Percentiles rank a stretch among this genome's conserved stretches.
Conservation (phyloP, 2,888 invertebrate species). For the Cryptus viduatorius region DNA sequence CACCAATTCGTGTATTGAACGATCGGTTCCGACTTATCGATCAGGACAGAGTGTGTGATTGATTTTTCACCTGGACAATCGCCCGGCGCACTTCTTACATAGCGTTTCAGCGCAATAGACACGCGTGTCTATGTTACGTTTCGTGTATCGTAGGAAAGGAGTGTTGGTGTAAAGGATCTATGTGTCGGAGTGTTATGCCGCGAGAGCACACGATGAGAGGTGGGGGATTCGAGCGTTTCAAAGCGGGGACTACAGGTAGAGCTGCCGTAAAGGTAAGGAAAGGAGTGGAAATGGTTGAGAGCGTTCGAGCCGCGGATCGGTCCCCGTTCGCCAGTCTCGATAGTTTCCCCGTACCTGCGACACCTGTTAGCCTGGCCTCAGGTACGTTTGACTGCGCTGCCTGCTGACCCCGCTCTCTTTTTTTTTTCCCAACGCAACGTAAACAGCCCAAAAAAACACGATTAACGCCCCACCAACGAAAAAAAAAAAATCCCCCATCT, state of each 20-base stretch:
- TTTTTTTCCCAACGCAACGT: not conserved
- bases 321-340: constrained; percentile 79
- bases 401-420: constrained; percentile 44
- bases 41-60: constrained; percentile 23
- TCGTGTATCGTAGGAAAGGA: not conserved
- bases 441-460: constrained; percentile 26
- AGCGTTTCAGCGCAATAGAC: not conserved
- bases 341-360: constrained; percentile 81
- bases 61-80: constrained; percentile 9
- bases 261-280: constrained; percentile 58
- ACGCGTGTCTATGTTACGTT: not conserved
- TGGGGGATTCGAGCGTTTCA: constrained; percentile 54
- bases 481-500: constrained; percentile 6
- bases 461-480: constrained; percentile 19
- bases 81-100: not conserved
- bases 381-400: constrained; percentile 57
- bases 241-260: constrained; percentile 62
- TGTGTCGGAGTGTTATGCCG: constrained; percentile 16
- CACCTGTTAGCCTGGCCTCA: constrained; percentile 68
- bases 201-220: constrained; percentile 6
- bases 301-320: constrained; percentile 72
- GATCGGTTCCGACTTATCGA: not conserved
- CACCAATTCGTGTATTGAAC: constrained; percentile 30
- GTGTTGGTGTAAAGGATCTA: not conserved
- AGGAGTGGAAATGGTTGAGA: constrained; percentile 54